Percentiles rank a stretch among this genome's conserved stretches.
Conservation (phyloP, 2,888 invertebrate genomes). For the Drosophila melanosoma region DNA sequence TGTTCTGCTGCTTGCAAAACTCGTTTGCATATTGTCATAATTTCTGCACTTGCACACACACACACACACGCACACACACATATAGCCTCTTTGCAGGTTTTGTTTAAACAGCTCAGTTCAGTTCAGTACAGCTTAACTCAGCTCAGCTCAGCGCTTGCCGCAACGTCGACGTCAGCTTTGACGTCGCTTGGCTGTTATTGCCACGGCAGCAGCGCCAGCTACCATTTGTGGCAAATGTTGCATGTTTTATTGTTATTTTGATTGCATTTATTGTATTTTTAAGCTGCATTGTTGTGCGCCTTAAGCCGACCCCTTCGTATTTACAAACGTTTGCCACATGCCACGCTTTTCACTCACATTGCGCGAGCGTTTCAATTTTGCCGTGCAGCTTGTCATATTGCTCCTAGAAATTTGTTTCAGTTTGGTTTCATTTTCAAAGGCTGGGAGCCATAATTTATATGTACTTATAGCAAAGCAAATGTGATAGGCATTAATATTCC, state of each 20-base stretch:
- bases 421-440: background rate
- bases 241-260: conserved; percentile 83
- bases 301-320: conserved; percentile 58
- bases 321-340: conserved; percentile 47
- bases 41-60: conserved; percentile 65
- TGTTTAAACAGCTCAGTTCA: conserved; percentile 68
- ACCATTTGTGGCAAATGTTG: conserved; percentile 79
- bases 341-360: conserved; percentile 10
- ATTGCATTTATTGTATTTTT: conserved; percentile 82
- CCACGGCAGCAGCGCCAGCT: conserved; percentile 38
- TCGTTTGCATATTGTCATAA: conserved; percentile 82
- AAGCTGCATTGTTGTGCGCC: conserved; percentile 75
- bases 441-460: background rate
- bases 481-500: background rate
- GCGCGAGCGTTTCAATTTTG: conserved; percentile 3
- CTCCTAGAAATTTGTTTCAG: background rate
- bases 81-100: conserved; percentile 44
- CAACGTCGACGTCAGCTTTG: conserved; percentile 15
- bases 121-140: conserved; percentile 40
- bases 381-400: background rate
- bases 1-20: conserved; percentile 63
- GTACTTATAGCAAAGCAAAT: background rate
- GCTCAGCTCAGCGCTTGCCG: conserved; percentile 40
- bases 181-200: conserved; percentile 45
- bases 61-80: conserved; percentile 22